Percentiles rank a stretch among this genome's conserved stretches.
Evolutionary conservation across 1,140 invertebrate genomes (phyloP).

Genomic region (Pseudoatta argentina): DNA sequence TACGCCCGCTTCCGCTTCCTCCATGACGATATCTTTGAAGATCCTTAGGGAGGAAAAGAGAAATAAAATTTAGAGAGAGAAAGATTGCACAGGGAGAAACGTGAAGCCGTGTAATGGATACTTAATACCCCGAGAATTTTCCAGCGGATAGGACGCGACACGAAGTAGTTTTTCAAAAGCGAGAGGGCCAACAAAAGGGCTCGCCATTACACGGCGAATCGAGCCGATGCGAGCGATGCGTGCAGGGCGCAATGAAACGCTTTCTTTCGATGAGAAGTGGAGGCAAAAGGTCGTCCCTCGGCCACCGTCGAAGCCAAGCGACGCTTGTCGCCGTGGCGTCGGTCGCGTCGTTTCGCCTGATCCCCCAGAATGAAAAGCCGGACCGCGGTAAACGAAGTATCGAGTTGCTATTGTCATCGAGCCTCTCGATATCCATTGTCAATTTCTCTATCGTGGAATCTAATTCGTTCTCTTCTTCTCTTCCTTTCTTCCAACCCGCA

Average conservation of each 20-base stretch:
- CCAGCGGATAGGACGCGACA: background rate
- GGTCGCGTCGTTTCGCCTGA: background rate
- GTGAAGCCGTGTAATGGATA: constrained; percentile 40
- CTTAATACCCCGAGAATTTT: constrained; percentile 33
- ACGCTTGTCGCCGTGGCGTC: constrained; percentile 41
- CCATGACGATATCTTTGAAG: background rate
- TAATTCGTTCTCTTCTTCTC: constrained; percentile 30
- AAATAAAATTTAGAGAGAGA: background rate
- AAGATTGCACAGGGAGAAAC: constrained; percentile 13
- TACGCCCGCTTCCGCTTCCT: constrained; percentile 61
- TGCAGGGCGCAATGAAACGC: constrained; percentile 38
- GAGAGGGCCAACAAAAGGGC: constrained; percentile 33
- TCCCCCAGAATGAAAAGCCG: constrained; percentile 48
- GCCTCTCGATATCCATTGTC: constrained; percentile 46
- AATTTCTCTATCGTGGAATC: constrained; percentile 38
- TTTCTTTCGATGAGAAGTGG: constrained; percentile 28
- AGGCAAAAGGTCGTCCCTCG: constrained; percentile 50
- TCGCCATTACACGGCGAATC: constrained; percentile 38
- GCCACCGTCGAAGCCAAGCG: constrained; percentile 30
- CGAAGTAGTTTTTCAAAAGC: constrained; percentile 15
- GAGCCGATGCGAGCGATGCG: constrained; percentile 28
- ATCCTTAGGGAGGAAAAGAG: background rate
- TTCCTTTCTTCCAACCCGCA: background rate
- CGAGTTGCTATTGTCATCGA: constrained; percentile 58
- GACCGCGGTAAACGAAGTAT: constrained; percentile 47